Conservation (phyloP, 2,797 vertebrate species). For the Acanthurus lineatus region DNA sequence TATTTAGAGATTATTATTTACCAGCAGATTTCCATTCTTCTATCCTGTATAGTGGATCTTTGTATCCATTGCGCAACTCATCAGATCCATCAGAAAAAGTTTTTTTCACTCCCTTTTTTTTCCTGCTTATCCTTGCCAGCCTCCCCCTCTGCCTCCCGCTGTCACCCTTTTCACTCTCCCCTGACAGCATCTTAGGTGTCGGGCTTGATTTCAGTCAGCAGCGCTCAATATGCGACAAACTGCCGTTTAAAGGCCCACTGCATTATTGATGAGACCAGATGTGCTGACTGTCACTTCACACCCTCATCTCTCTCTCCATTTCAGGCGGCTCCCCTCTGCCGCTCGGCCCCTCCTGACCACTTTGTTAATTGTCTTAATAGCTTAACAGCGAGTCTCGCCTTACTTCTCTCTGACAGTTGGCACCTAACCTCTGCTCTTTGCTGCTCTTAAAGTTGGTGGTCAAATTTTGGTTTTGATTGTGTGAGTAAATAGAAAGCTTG, state of each 20-base stretch:
- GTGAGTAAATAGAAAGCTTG: constrained; percentile 24
- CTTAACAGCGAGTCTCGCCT: constrained; percentile 69
- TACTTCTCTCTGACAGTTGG: constrained; percentile 56
- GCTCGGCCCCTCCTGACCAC: constrained; percentile 71
- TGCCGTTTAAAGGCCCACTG: constrained; percentile 86
- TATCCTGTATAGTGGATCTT: too few relatives aligned
- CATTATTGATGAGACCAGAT: constrained; percentile 90
- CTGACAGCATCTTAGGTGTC: constrained; percentile 80
- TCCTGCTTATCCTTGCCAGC: constrained; percentile 10
- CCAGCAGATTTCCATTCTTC: not conserved
- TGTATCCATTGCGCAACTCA: too few relatives aligned
- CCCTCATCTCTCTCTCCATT: constrained; percentile 73
- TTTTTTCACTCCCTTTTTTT: not conserved
- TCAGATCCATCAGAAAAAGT: not conserved
- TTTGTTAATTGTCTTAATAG: constrained; percentile 82
- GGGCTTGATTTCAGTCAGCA: constrained; percentile 84
- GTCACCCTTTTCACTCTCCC: constrained; percentile 73
- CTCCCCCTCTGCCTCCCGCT: constrained; percentile 41
- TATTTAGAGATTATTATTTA: not conserved
- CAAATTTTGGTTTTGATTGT: constrained; percentile 5
- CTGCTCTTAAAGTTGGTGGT: constrained; percentile 50
- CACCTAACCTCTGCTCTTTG: constrained; percentile 43
- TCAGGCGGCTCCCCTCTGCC: constrained; percentile 58
- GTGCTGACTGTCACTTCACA: constrained; percentile 89
- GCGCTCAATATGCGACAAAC: constrained; percentile 86